Evolutionary conservation across 2,888 invertebrate species (phyloP), one percentile per base, ranked within the genome.

Genomic region (Sphaeridia pumilis): DNA sequence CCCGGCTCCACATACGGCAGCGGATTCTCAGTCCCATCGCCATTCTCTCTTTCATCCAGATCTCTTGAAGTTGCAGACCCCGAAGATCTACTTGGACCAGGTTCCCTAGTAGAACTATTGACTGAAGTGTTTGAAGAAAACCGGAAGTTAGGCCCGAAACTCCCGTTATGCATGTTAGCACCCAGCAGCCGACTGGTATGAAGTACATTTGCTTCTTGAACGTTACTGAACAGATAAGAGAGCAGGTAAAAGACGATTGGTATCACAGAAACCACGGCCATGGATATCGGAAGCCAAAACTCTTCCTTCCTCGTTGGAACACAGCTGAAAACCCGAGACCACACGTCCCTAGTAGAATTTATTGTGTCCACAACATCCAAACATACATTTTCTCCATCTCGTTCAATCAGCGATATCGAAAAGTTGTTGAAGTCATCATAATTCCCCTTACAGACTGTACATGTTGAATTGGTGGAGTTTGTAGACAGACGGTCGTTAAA

Each of bases 331-430:
- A 65, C 68, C 65, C 74, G 72, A 66, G 80, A 81, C 82, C 81
- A 82, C 54, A 73, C 71, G 53, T 70, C 73, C 67, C 81, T 74
- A 43, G 81, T 81, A 3, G 73, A 71, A 69, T 82, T 81, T 78
- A 82, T 80, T 60, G 77, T 71, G 70, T 82, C 81, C 1, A 81
- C 78, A 60, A 81, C 74, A 67, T 82, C 82, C 77, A 82, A 79
- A 64, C 82, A 82, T 54, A 80, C 72, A 56, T 73, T 75, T 50
- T 76, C 74, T 54, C 77, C 79, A 66, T 77, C 75, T 50, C 73
- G 69, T 66, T 76, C 76, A 60, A 71, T 79, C 51, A 81, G 70
- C 27, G 74, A 71, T 64, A 74, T 73, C 66, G 80, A 82, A 66
- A 73, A 78, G 43, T 72, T 68, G 66, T 79, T 78, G 57, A 82